phyloP scores from a whole-genome alignment of 1,140 invertebrate species.

The Panonychus citri region DNA sequence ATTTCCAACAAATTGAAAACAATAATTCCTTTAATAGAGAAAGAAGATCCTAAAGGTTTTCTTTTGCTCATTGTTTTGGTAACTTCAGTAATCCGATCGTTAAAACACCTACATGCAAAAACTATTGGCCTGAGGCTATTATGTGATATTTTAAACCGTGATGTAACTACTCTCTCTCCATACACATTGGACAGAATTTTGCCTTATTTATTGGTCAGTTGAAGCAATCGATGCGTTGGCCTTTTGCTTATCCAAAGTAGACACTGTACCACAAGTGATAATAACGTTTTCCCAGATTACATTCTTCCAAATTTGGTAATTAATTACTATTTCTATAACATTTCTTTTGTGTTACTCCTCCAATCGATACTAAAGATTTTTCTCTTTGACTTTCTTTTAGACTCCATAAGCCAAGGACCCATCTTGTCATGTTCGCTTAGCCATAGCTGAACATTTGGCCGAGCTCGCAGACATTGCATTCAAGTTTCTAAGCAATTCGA shows the following conservation, averaged over 20 bases:
- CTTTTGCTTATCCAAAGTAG: conserved; percentile 47
- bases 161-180: conserved; percentile 36
- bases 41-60: conserved; percentile 13
- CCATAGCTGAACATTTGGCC: conserved; percentile 72
- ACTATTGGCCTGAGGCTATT: conserved; percentile 38
- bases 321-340: conserved; percentile 6
- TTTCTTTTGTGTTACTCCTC: too few relatives aligned
- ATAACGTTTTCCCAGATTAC: conserved; percentile 89
- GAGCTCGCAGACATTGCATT: conserved; percentile 62
- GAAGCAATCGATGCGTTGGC: conserved; percentile 55
- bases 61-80: conserved; percentile 15
- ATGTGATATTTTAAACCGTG: conserved; percentile 44
- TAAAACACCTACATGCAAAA: conserved; percentile 49
- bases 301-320: conserved; percentile 57
- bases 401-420: conserved; percentile 35
- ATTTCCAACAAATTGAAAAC: conserved; percentile 1
- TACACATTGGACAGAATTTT: conserved; percentile 81
- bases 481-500: too few relatives aligned
- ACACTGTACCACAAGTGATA: conserved; percentile 51
- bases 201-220: conserved; percentile 61
- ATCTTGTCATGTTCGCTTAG: conserved; percentile 52
- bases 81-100: conserved; percentile 14
- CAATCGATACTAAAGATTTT: too few relatives aligned
- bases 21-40: conserved; percentile 6
- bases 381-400: conserved; percentile 14